Evolutionary conservation across 2,113 vertebrate species (phyloP).

Genomic region (Nerophis lumbriciformis): DNA sequence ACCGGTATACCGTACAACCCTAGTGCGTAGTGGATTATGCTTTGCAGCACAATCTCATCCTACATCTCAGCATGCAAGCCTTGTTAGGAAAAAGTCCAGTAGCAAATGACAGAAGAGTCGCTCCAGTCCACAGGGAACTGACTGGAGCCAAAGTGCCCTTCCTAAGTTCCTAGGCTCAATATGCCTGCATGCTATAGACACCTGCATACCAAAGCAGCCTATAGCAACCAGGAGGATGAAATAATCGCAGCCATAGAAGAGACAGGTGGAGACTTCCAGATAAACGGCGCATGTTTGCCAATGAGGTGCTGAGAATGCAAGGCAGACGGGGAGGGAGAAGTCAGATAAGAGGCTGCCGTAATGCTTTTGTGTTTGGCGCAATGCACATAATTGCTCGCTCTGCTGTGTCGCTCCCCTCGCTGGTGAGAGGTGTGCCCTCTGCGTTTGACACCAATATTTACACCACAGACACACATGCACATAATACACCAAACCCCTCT

Average conservation of each 20-base stretch:
- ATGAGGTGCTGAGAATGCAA: conserved; percentile 26
- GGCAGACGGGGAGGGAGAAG: conserved; percentile 31
- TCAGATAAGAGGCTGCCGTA: conserved; percentile 49
- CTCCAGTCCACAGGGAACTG: conserved; percentile 47
- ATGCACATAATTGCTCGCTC: conserved; percentile 48
- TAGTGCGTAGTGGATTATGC: conserved; percentile 27
- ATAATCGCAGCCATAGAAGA: conserved; percentile 42
- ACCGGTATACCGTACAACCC: no score
- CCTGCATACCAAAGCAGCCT: conserved; percentile 56
- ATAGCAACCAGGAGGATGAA: conserved; percentile 41
- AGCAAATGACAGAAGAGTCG: conserved; percentile 55
- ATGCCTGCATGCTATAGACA: conserved; percentile 53
- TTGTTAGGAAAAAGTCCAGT: conserved; percentile 54
- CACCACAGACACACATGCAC: conserved; percentile 14
- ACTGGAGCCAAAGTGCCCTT: conserved; percentile 55
- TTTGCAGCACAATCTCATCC: conserved; percentile 40
- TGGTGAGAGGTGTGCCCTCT: conserved; percentile 42
- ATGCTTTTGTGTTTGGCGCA: conserved; percentile 52
- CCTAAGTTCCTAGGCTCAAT: conserved; percentile 50
- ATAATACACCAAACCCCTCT: neutral
- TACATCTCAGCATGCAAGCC: conserved; percentile 40
- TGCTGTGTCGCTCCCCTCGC: conserved; percentile 33
- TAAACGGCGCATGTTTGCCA: conserved; percentile 22
- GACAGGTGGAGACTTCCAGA: conserved; percentile 1
- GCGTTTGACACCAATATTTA: conserved; percentile 66